Base-by-base conservation (phyloP, 2,888 invertebrate species). In the Drosophila anomelani region DNA sequence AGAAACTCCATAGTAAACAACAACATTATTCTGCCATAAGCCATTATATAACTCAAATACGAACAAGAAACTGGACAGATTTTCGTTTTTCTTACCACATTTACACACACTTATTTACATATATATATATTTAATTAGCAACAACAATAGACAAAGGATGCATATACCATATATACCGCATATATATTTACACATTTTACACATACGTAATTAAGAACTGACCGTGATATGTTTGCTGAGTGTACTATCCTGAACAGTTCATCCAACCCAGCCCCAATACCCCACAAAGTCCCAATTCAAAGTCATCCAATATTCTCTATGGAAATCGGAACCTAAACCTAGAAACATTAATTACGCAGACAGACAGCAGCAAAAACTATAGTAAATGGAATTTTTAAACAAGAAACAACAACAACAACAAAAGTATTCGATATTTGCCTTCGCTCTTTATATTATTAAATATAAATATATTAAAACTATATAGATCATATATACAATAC, bases 341-440 rank as follows among this genome's bases (percentile, higher is more conserved):
- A 29, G 23, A 43, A 38, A 66, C 51, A 43, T n/a, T 41, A 64
- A 47, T n/a, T 29, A 23, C 20, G 58, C 32, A 71, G 36, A 58
- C 38, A 71, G 43, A n/a, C 55, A 59, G 29, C 23, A 44, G 15
- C 15, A 6, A 76, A 73, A 84, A 87, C 60, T 78, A 81, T 79
- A 88, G 87, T 51, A 73, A 76, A 84, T 78, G 72, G 70, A 85
- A 85, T 66, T 80, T 82, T 74, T 55, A 46, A 59, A 64, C 46
- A 39, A 76, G 67, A 72, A 68, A 57, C 56, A 76, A 75, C 62
- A 76, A 77, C 73, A 81, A 77, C 73, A 87, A 85, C 83, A 81
- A 83, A 85, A 85, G 88, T 85, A 85, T 85, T 87, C 85, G 85
- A 85, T 78, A 85, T 85, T 87, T 87, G 88, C 85, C 88, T 85